phyloP scores from a whole-genome alignment of 2,113 vertebrate genomes.

The Myrmecobius fasciatus region DNA sequence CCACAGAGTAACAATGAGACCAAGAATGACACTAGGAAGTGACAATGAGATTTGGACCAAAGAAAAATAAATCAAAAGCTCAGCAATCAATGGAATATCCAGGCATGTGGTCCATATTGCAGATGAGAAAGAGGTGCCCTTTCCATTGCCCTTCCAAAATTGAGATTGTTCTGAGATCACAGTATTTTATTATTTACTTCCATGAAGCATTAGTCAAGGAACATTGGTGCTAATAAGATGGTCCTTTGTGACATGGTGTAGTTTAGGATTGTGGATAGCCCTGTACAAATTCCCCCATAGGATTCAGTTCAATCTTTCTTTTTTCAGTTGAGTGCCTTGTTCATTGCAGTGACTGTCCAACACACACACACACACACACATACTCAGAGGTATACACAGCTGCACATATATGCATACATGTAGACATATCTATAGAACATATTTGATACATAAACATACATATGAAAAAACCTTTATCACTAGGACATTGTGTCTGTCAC shows the following conservation, averaged over 20 bases:
- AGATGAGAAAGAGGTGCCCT: background rate
- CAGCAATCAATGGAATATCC: background rate
- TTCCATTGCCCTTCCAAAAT: background rate
- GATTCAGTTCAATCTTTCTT: background rate
- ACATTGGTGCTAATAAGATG: background rate
- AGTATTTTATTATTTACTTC: background rate
- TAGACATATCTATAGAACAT: background rate
- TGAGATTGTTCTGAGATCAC: background rate
- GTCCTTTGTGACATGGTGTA: background rate
- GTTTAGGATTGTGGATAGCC: background rate
- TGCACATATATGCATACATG: background rate
- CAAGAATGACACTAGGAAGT: background rate
- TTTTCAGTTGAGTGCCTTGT: background rate
- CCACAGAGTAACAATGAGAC: background rate
- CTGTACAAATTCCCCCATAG: background rate
- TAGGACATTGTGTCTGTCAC: too few relatives aligned
- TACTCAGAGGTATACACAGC: too few relatives aligned
- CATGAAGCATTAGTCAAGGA: background rate
- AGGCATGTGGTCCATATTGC: background rate
- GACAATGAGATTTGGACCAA: background rate
- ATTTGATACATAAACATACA: too few relatives aligned
- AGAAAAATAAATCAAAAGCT: background rate
- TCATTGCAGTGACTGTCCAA: background rate
- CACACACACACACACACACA: too few relatives aligned
- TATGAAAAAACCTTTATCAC: background rate